Base-by-base conservation (phyloP, 2,113 vertebrate genomes). In the Donacobius atricapilla region DNA sequence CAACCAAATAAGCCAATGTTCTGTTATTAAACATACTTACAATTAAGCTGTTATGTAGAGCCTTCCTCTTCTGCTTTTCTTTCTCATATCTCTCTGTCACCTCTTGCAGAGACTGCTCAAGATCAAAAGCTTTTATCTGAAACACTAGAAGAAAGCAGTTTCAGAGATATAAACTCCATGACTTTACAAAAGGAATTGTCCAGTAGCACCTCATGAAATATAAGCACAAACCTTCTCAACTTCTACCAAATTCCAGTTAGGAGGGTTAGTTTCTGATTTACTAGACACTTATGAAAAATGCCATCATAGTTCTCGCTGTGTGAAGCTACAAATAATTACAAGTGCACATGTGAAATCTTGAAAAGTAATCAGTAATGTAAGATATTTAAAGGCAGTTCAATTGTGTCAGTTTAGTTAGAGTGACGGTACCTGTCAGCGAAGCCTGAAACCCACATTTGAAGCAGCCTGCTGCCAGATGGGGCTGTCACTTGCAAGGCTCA, bases 31-130 rank as follows among this genome's bases (percentile, higher is more conserved):
- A 78, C 31, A 68, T 48, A 87, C 97, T 97, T 87, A 97, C 97
- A 94, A 97, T 60, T 90, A 98, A 88, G 58, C 57, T 93, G 73
- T 98, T 98, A 88, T 98, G 97, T 11, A 98, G 93, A 89, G 61
- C 66, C 76, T 73, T 95, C 69, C 96, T 97, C 76, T 82, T 95
- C 65, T 96, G 91, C 71, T 97, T 97, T 70, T 98, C 97, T 83
- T 81, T 95, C 61, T 90, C 91, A 1, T 96, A 97, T 35, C 37
- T 92, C 28, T 95, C 91, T 22, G 71, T 94, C 48, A 95, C 39
- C 35, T 98, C 96, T 83, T 93, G 88, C 37, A 98, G 80, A 75
- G 93, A 94, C 56, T 82, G 93, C 48, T 98, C 94, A 35, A 97
- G 97, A 78, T 47, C 58, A 40, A 88, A 73, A 39, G 77, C 89